Percentiles rank a stretch among this genome's conserved stretches.
Evolutionary conservation across 2,888 invertebrate genomes (phyloP).

Genomic region (Diloba caeruleocephala): DNA sequence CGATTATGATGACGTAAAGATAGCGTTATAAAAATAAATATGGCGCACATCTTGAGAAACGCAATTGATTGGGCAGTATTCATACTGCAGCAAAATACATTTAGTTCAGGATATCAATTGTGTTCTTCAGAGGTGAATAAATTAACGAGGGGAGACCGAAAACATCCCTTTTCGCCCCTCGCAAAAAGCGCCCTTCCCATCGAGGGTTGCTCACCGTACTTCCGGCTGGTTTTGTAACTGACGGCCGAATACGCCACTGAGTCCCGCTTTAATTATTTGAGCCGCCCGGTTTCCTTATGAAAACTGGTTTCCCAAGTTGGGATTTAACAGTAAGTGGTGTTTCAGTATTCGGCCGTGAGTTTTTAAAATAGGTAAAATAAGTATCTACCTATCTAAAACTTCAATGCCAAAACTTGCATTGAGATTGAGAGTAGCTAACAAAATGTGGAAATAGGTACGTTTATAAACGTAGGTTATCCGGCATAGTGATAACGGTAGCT

Average conservation of each 20-base stretch:
- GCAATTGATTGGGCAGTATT: slow-evolving; percentile 56
- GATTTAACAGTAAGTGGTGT: too few species aligned
- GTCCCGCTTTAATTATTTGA: too few species aligned
- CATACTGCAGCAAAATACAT: slow-evolving; percentile 52
- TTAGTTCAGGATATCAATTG: slow-evolving; percentile 58
- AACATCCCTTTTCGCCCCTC: slow-evolving; percentile 15
- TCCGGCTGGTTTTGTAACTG: slow-evolving; percentile 17
- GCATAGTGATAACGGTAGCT: slow-evolving; percentile 51
- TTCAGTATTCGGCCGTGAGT: too few species aligned
- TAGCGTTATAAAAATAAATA: slow-evolving; percentile 69
- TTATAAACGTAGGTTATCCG: slow-evolving; percentile 26
- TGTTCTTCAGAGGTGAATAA: slow-evolving; percentile 45
- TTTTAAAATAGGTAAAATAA: too few species aligned
- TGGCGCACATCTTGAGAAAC: slow-evolving; percentile 59
- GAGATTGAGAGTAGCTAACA: neutral
- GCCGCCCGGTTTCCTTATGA: too few species aligned
- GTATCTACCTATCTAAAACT: neutral
- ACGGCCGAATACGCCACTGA: too few species aligned
- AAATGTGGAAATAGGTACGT: slow-evolving; percentile 29
- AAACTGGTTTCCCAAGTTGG: too few species aligned
- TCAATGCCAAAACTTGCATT: slow-evolving; percentile 6
- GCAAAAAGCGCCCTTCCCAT: slow-evolving; percentile 10
- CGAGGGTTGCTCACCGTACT: slow-evolving; percentile 10
- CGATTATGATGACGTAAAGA: slow-evolving; percentile 53
- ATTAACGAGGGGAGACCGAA: slow-evolving; percentile 21